These are phyloP conservation scores for Coptodon bakossiorum DNA, from an alignment of 2,113 vertebrate species.

Conservation along the genomic window DNA sequence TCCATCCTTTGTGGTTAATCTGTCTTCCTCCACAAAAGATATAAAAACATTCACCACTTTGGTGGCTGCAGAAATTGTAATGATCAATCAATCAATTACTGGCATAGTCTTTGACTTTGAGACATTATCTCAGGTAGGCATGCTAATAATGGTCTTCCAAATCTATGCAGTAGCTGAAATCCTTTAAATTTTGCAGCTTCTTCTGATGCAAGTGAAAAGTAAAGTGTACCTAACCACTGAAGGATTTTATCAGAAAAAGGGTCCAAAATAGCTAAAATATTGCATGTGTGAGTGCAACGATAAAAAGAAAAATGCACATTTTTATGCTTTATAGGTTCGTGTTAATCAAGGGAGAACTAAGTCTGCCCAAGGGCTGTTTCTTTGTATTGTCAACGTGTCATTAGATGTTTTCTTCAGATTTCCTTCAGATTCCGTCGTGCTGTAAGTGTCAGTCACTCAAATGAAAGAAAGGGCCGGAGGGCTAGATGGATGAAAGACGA, in stretches of 20 bases:
- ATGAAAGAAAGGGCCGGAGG: conserved; percentile 5
- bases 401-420: conserved; percentile 26
- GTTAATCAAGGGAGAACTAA: background rate
- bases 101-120: background rate
- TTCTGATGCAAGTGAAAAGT: background rate
- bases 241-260: background rate
- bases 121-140: background rate
- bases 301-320: background rate
- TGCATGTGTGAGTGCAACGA: background rate
- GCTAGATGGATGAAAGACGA: conserved; percentile 24
- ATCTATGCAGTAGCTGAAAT: background rate
- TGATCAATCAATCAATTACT: background rate
- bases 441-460: conserved; percentile 22
- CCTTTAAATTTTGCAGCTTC: background rate
- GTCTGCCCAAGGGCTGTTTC: background rate
- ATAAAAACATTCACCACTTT: background rate
- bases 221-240: background rate
- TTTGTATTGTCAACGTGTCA: background rate
- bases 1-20: background rate
- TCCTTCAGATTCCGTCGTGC: conserved; percentile 11
- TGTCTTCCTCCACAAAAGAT: background rate
- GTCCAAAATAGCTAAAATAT: background rate
- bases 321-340: background rate
- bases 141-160: background rate
- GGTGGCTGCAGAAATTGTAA: background rate